Evolutionary conservation across 2,888 invertebrate species (phyloP).

Genomic region (Temnothorax unifasciatus): DNA sequence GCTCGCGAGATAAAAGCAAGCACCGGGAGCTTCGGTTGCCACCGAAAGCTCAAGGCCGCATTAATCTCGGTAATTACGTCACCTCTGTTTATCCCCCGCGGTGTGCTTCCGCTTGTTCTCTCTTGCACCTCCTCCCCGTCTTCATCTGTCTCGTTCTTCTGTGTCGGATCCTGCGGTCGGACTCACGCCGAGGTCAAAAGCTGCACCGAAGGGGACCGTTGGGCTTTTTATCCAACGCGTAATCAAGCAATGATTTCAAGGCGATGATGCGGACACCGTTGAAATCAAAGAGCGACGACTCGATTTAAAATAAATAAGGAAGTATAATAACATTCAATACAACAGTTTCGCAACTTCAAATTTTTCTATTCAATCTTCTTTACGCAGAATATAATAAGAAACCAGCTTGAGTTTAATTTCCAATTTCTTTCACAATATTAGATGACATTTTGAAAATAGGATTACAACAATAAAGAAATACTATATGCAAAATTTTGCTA

Average conservation of each 20-base stretch:
- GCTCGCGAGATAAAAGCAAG: constrained; percentile 77
- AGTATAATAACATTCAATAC: not conserved
- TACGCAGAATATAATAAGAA: not conserved
- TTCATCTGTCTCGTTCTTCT: constrained; percentile 34
- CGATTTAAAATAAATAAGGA: not conserved
- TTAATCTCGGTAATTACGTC: constrained; percentile 85
- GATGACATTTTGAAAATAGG: not conserved
- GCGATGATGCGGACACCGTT: constrained; percentile 56
- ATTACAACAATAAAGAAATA: not conserved
- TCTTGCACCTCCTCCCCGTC: constrained; percentile 1
- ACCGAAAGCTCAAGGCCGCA: constrained; percentile 80
- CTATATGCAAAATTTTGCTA: not conserved
- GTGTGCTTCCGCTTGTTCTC: constrained; percentile 59
- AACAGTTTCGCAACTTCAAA: not conserved
- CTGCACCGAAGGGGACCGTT: constrained; percentile 63
- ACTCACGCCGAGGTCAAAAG: constrained; percentile 60
- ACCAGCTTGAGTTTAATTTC: not conserved
- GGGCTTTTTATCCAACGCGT: constrained; percentile 68
- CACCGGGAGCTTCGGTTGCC: constrained; percentile 71
- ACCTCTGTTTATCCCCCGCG: constrained; percentile 80
- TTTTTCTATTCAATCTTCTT: not conserved
- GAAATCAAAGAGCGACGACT: constrained; percentile 14
- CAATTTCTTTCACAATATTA: not conserved
- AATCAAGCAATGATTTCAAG: constrained; percentile 66
- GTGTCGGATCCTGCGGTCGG: constrained; percentile 62